Conservation (phyloP, 2,113 vertebrate species). For the Quiscalus mexicanus region DNA sequence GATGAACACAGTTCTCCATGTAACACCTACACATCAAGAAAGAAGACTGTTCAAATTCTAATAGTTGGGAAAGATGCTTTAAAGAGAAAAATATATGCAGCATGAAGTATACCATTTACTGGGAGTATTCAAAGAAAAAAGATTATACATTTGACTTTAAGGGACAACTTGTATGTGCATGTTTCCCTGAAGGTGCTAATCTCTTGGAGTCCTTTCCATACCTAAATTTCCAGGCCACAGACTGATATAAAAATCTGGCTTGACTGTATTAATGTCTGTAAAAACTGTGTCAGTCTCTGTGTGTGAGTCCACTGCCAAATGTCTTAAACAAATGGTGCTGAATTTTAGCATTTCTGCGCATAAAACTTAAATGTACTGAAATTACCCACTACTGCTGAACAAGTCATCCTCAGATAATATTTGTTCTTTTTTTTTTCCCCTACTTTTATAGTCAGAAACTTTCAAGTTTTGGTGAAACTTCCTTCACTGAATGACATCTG, state of each 20-base stretch:
- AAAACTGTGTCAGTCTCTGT: neutral
- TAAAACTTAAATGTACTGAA: neutral
- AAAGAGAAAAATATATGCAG: neutral
- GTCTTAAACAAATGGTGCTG: neutral
- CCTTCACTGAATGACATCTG: neutral
- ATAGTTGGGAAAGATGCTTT: neutral
- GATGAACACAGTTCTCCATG: neutral
- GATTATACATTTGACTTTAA: accelerated
- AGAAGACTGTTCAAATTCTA: neutral
- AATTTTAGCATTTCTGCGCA: neutral
- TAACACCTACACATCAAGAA: neutral
- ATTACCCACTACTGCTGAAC: neutral
- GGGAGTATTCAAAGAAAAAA: neutral
- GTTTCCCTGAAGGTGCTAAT: neutral
- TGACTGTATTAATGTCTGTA: neutral
- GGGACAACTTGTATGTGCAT: neutral
- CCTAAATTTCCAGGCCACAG: neutral
- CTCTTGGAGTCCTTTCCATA: neutral
- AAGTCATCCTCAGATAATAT: neutral
- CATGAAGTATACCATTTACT: neutral
- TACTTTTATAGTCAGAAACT: neutral
- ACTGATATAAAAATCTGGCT: neutral
- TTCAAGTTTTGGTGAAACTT: neutral
- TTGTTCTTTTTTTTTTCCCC: neutral
- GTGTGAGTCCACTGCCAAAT: accelerated